Evolutionary conservation across 2,888 invertebrate species (phyloP), one percentile per base, ranked within the genome.

Genomic region (Sinotaia quadrata): DNA sequence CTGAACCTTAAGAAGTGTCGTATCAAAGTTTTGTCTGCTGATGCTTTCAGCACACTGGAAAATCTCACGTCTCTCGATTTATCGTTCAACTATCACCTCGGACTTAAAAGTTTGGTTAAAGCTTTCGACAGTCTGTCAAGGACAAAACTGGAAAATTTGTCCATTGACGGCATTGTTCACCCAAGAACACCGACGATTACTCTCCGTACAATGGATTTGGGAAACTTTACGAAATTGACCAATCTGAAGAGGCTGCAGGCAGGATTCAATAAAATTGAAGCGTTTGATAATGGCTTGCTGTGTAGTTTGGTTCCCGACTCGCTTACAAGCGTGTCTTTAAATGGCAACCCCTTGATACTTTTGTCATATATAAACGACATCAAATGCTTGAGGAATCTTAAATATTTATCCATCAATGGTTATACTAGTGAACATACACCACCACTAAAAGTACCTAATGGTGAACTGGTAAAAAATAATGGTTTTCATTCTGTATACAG

Each of bases 341-440:
- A 51, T 4, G 66, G 58, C 27, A 72, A 72, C 36, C 47, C 52
- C 21, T 66, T 66, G 41, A 57, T 60, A 51, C 67, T 69, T 52
- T 66, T 67, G 1, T 52, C 68, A 1, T 72, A 69, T 44, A 44
- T 60, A 52, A 49, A 69, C 24, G 67, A 72, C 37, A 24, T 72
- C 69, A n/a, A 18, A 1, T 49, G 33, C 2, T 36, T 72, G 31
- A 33, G 36, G 10, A 36, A 21, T 4, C 44, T 72, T 44, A 37
- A 61, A 21, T 29, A 31, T 2, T 37, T 72, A 18, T n/a, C 61
- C 21, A 37, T 68, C 5, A 61, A 67, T 27, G 67, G 69, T 4
- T 21, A n/a, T n/a, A n/a, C n/a, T n/a, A n/a, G n/a, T n/a, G n/a
- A n/a, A n/a, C n/a, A n/a, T n/a, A 5, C n/a, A n/a, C n/a, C n/a